Evolutionary conservation across 1,140 invertebrate species (phyloP), one percentile per base, ranked within the genome.

Genomic region (Pogonus chalceus): DNA sequence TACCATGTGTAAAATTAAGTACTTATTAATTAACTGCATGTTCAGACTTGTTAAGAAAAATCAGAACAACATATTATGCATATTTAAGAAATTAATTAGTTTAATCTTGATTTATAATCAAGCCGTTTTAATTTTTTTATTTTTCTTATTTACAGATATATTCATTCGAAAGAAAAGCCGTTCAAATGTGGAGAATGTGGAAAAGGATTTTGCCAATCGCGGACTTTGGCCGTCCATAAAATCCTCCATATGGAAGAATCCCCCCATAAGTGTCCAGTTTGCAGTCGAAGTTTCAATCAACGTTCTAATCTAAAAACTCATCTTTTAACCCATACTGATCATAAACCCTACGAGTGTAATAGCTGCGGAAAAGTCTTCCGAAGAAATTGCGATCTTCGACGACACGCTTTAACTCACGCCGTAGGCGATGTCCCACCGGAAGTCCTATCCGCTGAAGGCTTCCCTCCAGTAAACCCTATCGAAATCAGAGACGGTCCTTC

Each of bases 121-220:
- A n/a, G n/a, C n/a, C n/a, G n/a, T n/a, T n/a, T n/a, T n/a, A n/a
- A n/a, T n/a, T n/a, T n/a, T n/a, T n/a, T n/a, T n/a, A n/a, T n/a
- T n/a, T n/a, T n/a, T 68, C 53, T 67, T 69, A 69, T 58, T 79
- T 81, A 22, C 79, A 96, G 92, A 76, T 96, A 94, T 69, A 97
- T 96, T 58, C 94, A 97, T 72, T 92, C 89, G 23, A 96, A 96
- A 72, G 92, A 96, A 71, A 97, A 96, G 67, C 93, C 94, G 0
- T 97, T 95, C 77, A 96, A 93, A 73, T 97, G 94, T 70, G 84
- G 82, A 16, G 90, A 95, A 71, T 97, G 94, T 66, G 91, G 92
- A 49, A 96, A 96, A 73, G 93, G 92, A 12, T 97, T 98, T 75
- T 96, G 93, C 68, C 94, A 97, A 66, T 91, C 89, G 16, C 77